Percentiles rank a stretch among this genome's conserved stretches.
These are phyloP conservation scores for Clarias magur DNA, from an alignment of 2,113 vertebrate species.

Conservation along the genomic window DNA sequence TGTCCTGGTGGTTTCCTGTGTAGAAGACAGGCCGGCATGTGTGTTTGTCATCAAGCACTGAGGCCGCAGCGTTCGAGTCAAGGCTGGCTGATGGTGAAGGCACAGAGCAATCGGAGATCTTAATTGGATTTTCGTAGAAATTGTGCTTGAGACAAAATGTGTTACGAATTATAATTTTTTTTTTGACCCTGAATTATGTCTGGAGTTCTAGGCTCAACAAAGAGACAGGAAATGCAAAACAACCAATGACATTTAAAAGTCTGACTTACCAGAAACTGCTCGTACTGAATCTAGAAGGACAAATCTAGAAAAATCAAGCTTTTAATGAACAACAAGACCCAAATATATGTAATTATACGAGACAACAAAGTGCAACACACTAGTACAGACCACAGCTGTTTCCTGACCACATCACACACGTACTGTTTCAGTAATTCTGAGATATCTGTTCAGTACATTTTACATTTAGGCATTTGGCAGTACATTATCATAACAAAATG, in stretches of 20 bases:
- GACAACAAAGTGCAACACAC: background rate
- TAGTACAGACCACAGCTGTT: background rate
- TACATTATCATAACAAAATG: constrained; percentile 5
- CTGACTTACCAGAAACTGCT: background rate
- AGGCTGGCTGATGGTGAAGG: constrained; percentile 14
- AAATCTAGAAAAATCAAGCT: background rate
- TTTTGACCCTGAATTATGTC: background rate
- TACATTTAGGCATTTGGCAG: too few species aligned
- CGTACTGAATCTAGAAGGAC: background rate
- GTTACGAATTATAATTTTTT: background rate
- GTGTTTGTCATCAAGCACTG: constrained; percentile 49
- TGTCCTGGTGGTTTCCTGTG: constrained; percentile 36
- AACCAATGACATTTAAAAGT: background rate
- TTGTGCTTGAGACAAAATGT: background rate
- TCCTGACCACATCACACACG: background rate
- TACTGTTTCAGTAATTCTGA: background rate
- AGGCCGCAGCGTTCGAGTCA: constrained; percentile 3
- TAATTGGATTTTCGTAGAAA: background rate
- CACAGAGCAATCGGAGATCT: constrained; percentile 42
- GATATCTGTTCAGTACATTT: background rate
- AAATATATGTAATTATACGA: background rate
- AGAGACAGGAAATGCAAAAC: background rate
- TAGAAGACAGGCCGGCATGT: constrained; percentile 36
- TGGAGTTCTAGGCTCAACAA: constrained; percentile 1
- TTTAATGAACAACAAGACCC: background rate